Base-by-base conservation (phyloP, 1,140 invertebrate species). In the Platyscapa corneri region DNA sequence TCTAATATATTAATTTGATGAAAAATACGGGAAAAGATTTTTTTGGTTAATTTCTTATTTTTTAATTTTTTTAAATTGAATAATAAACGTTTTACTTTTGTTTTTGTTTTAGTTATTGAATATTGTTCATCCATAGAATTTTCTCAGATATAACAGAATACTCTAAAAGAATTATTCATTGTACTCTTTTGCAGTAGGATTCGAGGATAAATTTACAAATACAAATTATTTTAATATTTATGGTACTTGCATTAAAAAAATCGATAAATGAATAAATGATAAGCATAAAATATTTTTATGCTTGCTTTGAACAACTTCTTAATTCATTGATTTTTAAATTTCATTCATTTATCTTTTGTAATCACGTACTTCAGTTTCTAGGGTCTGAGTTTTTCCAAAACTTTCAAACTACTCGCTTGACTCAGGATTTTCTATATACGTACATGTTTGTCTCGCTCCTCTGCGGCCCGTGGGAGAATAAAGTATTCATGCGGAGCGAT, bases 401-500 rank as follows among this genome's bases (percentile, higher is more conserved):
- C 67, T 70, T 70, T 37, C 67, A 70, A 70, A 60, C 56, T 79
- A 32, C 30, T 23, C 53, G 60, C 20, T 39, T 34, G 30, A 34
- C 30, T 70, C 30, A 70, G 14, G 6, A 39, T 37, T 75, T 16
- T 18, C 72, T 37, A 20, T 56, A 53, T 20, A 77, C n/a, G 20
- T 34, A 34, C 34, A 53, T 34, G 46, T 56, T 53, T 49, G 1
- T 77, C 46, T 77, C 14, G n/a, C 27, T 37, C 56, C 56, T 74
- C 74, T n/a, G 77, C 39, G 18, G 64, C 64, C 30, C 10, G 3
- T 42, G 39, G n/a, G 20, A 20, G n/a, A 84, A 78, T 83, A 78
- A 78, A 78, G 60, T 56, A 67, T 84, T 64, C 37, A 27, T 37
- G 42, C 12, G 42, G 10, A 49, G 32, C 14, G 60, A 78, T 78